Evolutionary conservation across 2,113 vertebrate species (phyloP).

Genomic region (Dromiciops gliroides): DNA sequence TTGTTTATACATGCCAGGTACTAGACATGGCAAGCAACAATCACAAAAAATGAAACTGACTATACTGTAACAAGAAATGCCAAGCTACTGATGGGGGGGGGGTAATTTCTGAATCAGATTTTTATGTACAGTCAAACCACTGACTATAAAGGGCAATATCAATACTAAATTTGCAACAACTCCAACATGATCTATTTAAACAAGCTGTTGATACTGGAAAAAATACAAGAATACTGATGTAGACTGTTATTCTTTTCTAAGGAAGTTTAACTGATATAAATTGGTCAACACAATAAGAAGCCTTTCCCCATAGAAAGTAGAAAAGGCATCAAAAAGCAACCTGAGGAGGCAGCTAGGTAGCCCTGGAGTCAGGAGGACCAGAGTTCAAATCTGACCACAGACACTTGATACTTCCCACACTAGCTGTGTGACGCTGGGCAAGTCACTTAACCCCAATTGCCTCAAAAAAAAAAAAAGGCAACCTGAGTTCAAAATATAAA

Average conservation of each 20-base stretch:
- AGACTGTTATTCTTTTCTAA: neutral
- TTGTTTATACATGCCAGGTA: neutral
- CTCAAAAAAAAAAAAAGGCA: neutral
- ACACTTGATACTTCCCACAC: too few relatives aligned
- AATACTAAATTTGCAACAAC: neutral
- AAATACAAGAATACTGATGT: neutral
- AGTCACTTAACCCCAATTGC: too few relatives aligned
- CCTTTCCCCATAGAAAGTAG: neutral
- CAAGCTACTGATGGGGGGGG: neutral
- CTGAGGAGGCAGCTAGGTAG: too few relatives aligned
- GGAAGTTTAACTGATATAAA: neutral
- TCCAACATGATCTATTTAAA: neutral
- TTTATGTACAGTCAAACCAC: neutral
- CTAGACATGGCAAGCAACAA: neutral
- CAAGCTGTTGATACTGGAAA: neutral
- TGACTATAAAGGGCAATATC: neutral
- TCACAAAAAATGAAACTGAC: neutral
- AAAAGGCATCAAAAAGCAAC: too few relatives aligned
- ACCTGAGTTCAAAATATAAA: neutral
- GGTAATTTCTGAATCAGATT: neutral
- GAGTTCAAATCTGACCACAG: too few relatives aligned
- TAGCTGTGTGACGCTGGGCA: too few relatives aligned
- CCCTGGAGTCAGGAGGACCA: too few relatives aligned
- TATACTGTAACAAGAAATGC: neutral
- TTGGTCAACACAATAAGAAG: neutral